phyloP scores from a whole-genome alignment of 2,888 invertebrate species.

The Rhyacophila evoluta region DNA sequence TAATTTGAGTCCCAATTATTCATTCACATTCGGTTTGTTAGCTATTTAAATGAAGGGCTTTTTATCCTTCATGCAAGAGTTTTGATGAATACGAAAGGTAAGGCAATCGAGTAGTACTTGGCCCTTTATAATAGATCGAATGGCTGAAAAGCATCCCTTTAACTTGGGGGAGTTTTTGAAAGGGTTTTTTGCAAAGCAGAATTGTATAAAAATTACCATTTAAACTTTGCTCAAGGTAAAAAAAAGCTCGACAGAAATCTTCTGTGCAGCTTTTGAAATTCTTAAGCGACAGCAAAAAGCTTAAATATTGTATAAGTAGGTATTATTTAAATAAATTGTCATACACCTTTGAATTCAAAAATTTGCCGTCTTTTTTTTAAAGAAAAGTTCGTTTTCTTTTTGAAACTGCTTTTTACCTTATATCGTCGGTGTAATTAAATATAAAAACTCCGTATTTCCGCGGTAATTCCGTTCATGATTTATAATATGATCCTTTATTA shows the following conservation, averaged over 20 bases:
- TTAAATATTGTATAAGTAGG: background rate
- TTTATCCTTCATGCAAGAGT: constrained; percentile 37
- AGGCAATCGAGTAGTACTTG: constrained; percentile 34
- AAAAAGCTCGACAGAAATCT: constrained; percentile 33
- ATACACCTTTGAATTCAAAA: background rate
- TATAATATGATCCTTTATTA: too few relatives aligned
- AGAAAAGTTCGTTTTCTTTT: background rate
- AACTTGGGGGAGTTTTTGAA: constrained; percentile 28
- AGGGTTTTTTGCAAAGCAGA: constrained; percentile 29
- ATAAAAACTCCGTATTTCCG: too few relatives aligned
- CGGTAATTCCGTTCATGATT: too few relatives aligned
- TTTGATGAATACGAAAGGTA: constrained; percentile 29
- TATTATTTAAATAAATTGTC: constrained; percentile 5
- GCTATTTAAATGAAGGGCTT: constrained; percentile 34
- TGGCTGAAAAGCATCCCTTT: constrained; percentile 40
- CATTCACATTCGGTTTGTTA: constrained; percentile 28
- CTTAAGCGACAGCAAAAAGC: constrained; percentile 16
- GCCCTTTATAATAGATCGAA: constrained; percentile 44
- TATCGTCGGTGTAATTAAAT: background rate
- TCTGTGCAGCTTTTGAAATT: constrained; percentile 32
- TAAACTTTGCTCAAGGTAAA: constrained; percentile 34
- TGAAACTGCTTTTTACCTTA: background rate
- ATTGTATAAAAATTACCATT: constrained; percentile 42
- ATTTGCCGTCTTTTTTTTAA: background rate
- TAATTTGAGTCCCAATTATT: constrained; percentile 14